Evolutionary conservation across 2,113 vertebrate genomes (phyloP).

Genomic region (Fulica atra): DNA sequence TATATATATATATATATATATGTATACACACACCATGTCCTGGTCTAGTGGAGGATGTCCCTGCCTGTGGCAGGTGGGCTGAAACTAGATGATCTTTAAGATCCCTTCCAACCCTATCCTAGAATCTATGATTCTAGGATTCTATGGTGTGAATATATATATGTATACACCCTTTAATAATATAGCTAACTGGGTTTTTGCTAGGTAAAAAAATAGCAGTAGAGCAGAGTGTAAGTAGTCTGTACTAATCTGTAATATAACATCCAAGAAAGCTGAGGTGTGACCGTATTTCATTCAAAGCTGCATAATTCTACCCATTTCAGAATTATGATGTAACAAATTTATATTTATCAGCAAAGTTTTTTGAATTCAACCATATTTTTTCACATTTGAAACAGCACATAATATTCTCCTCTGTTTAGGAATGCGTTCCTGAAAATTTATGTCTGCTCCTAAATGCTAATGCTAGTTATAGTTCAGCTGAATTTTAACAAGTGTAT

Average conservation of each 20-base stretch:
- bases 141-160: neutral
- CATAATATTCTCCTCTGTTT: neutral
- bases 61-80: no score
- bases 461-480: slow-evolving; percentile 62
- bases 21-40: neutral
- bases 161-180: neutral
- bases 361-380: slow-evolving; percentile 1
- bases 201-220: neutral
- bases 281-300: slow-evolving; percentile 50
- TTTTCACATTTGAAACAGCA: slow-evolving; percentile 15
- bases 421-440: slow-evolving; percentile 45
- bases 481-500: slow-evolving; percentile 72
- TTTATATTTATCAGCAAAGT: slow-evolving; percentile 13
- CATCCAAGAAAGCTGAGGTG: slow-evolving; percentile 32
- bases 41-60: no score
- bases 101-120: no score
- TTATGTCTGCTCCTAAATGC: slow-evolving; percentile 51
- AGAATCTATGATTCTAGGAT: no score
- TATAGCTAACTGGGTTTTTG: neutral
- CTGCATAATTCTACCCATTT: slow-evolving; percentile 45
- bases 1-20: neutral
- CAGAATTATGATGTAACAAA: neutral
- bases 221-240: neutral
- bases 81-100: no score
- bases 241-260: slow-evolving; percentile 32